Base-by-base conservation (phyloP, 2,113 vertebrate genomes). In the Labeo rohita region DNA sequence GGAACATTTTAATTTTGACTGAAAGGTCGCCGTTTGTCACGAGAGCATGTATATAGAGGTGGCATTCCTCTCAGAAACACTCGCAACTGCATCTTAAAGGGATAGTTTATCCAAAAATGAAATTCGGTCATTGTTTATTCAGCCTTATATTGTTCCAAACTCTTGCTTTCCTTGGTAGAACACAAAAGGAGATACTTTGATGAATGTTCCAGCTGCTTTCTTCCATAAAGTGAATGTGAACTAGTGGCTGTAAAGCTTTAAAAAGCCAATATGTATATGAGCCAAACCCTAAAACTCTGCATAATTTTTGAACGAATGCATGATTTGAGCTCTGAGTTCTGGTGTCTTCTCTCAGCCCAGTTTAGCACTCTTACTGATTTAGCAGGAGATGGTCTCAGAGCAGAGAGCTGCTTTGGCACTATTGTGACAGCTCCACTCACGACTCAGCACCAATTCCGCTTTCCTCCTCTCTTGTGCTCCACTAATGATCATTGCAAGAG, bases 401-500 rank as follows among this genome's bases (percentile, higher is more conserved):
- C 36, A 72, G 66, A 70, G 18, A n/a, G 21, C 13, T 54, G 56
- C 28, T 70, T 63, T 34, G 76, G 15, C 54, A 75, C 23, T 84
- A 23, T 73, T 80, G 76, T 84, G 83, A 83, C 84, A 84, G 80
- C 3, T 45, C 15, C 18, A 59, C 75, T 36, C 39, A 72, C 4
- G 10, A 66, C 54, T 87, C 81, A 23, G 80, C 36, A 70, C 2
- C 74, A 56, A 70, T 87, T 87, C 59, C 52, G 12, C 49, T 87
- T 28, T 34, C 21, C 28, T 47, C 18, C 36, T 84, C 45, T 61
- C 7, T 49, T 36, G 28, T 13, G 12, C 45, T 83, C 61, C 56
- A 39, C 77, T 73, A 84, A 87, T 86, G 34, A 83, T 83, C 81
- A 87, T 75, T 66, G 36, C 45, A 52, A 78, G 61, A 85, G 47